Conservation (phyloP, 2,797 vertebrate genomes). For the Crenuchus spilurus region DNA sequence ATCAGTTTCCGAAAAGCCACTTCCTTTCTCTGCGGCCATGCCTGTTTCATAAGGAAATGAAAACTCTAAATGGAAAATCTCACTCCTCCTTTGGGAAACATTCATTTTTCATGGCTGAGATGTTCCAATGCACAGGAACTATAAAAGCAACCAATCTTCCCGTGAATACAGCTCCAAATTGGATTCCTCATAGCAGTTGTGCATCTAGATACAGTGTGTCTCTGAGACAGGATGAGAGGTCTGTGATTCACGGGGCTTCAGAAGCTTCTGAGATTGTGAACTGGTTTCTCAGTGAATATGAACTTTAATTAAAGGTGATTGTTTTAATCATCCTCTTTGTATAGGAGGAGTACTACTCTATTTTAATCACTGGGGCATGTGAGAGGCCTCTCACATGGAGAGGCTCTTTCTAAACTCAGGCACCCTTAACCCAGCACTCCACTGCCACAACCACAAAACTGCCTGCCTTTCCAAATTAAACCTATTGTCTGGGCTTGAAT, state of each 20-base stretch:
- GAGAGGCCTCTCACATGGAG: conserved; percentile 75
- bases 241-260: conserved; percentile 6
- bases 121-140: background rate
- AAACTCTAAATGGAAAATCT: background rate
- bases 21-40: background rate
- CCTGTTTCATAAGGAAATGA: background rate
- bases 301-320: conserved; percentile 82
- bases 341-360: conserved; percentile 76
- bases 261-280: conserved; percentile 27
- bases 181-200: conserved; percentile 11
- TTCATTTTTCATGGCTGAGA: background rate
- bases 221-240: background rate
- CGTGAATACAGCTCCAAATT: background rate
- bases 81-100: background rate
- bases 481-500: conserved; percentile 48
- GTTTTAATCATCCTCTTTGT: conserved; percentile 80
- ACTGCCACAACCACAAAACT: conserved; percentile 69
- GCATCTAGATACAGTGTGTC: too few species aligned
- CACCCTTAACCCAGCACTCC: conserved; percentile 69
- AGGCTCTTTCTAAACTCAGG: conserved; percentile 71
- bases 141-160: conserved; percentile 14
- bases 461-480: conserved; percentile 54
- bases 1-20: background rate
- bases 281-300: conserved; percentile 60
- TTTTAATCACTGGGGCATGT: conserved; percentile 74